Conservation (phyloP, 2,888 invertebrate genomes). For the Sarcophaga variegata region DNA sequence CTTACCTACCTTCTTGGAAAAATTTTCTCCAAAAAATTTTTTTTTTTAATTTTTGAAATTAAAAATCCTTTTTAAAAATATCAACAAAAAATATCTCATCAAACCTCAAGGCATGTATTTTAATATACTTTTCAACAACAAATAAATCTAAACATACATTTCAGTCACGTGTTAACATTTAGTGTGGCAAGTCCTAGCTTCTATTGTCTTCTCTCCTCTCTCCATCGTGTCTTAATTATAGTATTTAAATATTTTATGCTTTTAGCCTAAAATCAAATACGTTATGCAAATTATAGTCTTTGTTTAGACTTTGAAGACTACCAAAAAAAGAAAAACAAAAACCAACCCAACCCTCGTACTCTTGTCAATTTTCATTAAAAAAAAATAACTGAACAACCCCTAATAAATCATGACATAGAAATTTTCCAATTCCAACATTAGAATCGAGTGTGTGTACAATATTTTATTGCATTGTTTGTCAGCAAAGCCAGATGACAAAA, state of each 20-base stretch:
- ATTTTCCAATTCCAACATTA: conserved; percentile 35
- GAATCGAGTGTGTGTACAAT: background rate
- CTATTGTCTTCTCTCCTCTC: background rate
- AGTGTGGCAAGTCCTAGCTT: background rate
- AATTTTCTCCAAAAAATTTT: no score
- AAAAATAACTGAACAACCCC: background rate
- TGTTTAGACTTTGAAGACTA: background rate
- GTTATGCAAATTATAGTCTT: conserved; percentile 48
- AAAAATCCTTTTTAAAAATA: no score
- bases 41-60: no score
- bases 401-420: conserved; percentile 23
- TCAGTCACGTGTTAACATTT: conserved; percentile 62
- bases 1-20: no score
- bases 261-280: background rate
- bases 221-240: conserved; percentile 45
- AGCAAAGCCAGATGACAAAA: background rate
- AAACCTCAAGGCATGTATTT: no score
- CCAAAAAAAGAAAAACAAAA: background rate
- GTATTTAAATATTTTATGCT: conserved; percentile 53
- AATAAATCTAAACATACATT: background rate
- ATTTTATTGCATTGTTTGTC: conserved; percentile 16
- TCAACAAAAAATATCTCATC: no score
- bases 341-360: background rate
- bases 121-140: no score
- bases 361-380: background rate